Base-by-base conservation (phyloP, 2,888 invertebrate species). In the Phyllotreta cruciferae region DNA sequence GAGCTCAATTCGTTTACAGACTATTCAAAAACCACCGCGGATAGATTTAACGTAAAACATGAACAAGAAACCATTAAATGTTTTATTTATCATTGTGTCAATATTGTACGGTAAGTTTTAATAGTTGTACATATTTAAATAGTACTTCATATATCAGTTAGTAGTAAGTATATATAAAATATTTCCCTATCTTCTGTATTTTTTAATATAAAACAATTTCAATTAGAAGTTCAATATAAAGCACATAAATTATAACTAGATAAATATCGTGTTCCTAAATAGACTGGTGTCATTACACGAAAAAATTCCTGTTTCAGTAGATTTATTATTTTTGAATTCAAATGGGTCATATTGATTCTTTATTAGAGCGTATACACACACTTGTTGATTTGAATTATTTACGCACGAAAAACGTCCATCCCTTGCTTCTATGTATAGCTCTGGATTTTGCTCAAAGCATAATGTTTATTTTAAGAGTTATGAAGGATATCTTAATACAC, bases 351-450 rank as follows among this genome's bases (percentile, higher is more conserved):
- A 49, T 49, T 35, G 49, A 49, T 49, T 49, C 11, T 35, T 49
- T 49, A 49, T 49, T 13, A 49, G 49, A 49, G 49, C 49, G 35
- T 49, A 35, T 49, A 44, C 44, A 47, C 47, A 47, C 47, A 47
- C 47, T 35, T 49, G 49, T 49, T 49, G 49, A 49, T 49, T 49
- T 49, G n/a, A 49, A 49, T 49, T 49, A 49, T 49, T 49, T 49
- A 49, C 49, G 36, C 49, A 49, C 14, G 10, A 11, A 49, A 49
- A 49, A 49, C 6, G 8, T 11, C 11, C 35, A 36, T 10, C 34
- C 49, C 10, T 35, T n/a, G 10, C 9, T 35, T 49, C 47, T 47
- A 47, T 47, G 14, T 47, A 24, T 47, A 14, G 14, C 7, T 1
- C 8, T 14, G 47, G 47, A 47, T 47, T 47, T 47, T 47, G 47